These are phyloP conservation scores for Drosophila parthenogenetica DNA, from an alignment of 2,888 invertebrate species.

Conservation along the genomic window DNA sequence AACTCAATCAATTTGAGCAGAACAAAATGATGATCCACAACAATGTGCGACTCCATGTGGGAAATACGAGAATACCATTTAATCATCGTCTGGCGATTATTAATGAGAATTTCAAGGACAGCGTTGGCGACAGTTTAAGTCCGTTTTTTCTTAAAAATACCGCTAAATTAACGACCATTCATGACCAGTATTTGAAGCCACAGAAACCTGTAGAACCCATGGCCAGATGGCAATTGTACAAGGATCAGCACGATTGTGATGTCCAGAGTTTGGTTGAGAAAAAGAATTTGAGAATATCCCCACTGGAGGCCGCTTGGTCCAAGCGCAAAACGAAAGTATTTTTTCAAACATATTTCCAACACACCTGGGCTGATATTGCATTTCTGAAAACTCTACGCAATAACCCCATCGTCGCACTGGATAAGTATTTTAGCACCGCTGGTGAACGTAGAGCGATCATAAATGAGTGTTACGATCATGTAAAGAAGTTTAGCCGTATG, in stretches of 20 bases:
- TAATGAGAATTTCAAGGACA: conserved; percentile 52
- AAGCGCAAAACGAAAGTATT: conserved; percentile 61
- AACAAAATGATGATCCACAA: conserved; percentile 44
- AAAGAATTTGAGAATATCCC: conserved; percentile 35
- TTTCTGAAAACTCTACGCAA: conserved; percentile 51
- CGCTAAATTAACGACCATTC: conserved; percentile 8
- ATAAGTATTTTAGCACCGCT: conserved; percentile 21
- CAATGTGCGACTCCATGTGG: conserved; percentile 32
- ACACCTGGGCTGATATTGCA: conserved; percentile 50
- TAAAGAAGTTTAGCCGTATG: conserved; percentile 60
- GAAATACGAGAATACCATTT: conserved; percentile 49
- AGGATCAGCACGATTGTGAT: conserved; percentile 42
- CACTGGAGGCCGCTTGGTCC: conserved; percentile 51
- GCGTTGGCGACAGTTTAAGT: conserved; percentile 28
- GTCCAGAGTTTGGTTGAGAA: conserved; percentile 43
- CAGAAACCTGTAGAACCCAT: neutral
- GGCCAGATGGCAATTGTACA: conserved; percentile 33
- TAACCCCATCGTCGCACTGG: conserved; percentile 41
- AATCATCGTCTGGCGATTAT: conserved; percentile 47
- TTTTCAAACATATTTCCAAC: conserved; percentile 56
- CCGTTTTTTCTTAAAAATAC: conserved; percentile 49
- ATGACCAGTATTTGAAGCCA: conserved; percentile 15
- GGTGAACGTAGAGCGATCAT: conserved; percentile 17
- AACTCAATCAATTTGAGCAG: conserved; percentile 64
- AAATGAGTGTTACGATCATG: conserved; percentile 15